These are phyloP conservation scores for Chascanopsetta lugubris DNA, from an alignment of 2,113 vertebrate species.

Conservation along the genomic window DNA sequence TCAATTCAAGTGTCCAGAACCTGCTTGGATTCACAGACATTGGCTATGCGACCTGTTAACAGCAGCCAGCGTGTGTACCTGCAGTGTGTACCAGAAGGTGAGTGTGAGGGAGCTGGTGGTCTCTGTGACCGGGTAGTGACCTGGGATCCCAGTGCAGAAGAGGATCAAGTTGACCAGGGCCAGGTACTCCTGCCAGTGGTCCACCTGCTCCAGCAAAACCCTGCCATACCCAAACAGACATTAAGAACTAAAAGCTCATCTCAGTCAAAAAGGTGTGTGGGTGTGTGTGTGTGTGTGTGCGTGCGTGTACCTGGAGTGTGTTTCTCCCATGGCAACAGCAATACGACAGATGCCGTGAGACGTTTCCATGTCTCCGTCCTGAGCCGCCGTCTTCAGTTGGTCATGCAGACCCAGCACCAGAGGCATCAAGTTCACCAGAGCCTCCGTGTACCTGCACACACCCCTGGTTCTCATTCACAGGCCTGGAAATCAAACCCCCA, in stretches of 20 bases:
- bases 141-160: slow-evolving; percentile 95
- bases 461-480: slow-evolving; percentile 13
- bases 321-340: slow-evolving; percentile 93
- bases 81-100: slow-evolving; percentile 97
- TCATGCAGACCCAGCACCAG: slow-evolving; percentile 91
- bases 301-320: slow-evolving; percentile 88
- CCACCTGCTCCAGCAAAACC: slow-evolving; percentile 92
- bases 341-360: slow-evolving; percentile 97
- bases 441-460: slow-evolving; percentile 86
- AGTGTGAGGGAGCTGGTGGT: slow-evolving; percentile 96
- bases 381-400: slow-evolving; percentile 89
- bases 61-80: slow-evolving; percentile 77
- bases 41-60: no score
- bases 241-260: slow-evolving; percentile 7
- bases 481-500: neutral
- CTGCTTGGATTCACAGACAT: no score
- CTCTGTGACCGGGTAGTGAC: slow-evolving; percentile 95
- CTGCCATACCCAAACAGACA: slow-evolving; percentile 71
- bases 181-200: slow-evolving; percentile 96
- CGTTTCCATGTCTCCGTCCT: slow-evolving; percentile 93
- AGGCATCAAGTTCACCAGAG: slow-evolving; percentile 90
- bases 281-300: neutral
- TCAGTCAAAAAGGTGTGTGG: rapidly evolving
- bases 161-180: slow-evolving; percentile 98
- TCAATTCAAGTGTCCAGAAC: no score